Evolutionary conservation across 2,797 vertebrate species (phyloP), one percentile per base, ranked within the genome.

Genomic region (Melanotaenia parkinsoni): DNA sequence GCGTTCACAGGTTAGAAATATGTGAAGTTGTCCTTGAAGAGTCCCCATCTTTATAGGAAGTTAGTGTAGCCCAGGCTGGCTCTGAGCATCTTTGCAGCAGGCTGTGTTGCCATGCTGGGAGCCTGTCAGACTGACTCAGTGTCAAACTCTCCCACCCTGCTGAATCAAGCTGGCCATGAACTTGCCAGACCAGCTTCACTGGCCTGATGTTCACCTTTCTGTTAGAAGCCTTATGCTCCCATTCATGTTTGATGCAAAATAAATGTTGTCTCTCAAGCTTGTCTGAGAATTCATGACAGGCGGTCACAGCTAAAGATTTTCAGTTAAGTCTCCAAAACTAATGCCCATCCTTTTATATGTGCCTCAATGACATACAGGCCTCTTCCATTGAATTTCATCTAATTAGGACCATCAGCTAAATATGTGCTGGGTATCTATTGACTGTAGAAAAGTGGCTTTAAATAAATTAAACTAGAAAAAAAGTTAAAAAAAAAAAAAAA

Each of bases 121-220:
- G 80, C 63, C 80, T 84, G 92, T 91, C 91, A 90, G 47, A 79
- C 72, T 0, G 47, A 67, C 63, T 93, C 85, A 88, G 64, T 71
- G 79, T 94, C 92, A 92, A 80, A 80, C 65, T 2, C 57, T 51
- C 35, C 28, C 10, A 72, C 79, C 76, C 71, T 50, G 77, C 88
- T 84, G 85, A 89, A 79, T 84, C 82, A 69, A 85, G 86, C 74
- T 86, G 85, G 89, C 89, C 89, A 65, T 73, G 80, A 87, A 82
- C 69, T 9, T 53, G 70, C 63, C 72, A 60, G 63, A 85, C 65
- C 70, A 35, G 77, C 71, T 65, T 5, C 69, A 63, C 81, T 47
- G 80, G 75, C 67, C 81, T 61, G 80, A 84, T 79, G 77, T 67
- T 66, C 16, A 3, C 10, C 28, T 47, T 54, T 43, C 59, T 72